Evolutionary conservation across 2,888 invertebrate genomes (phyloP), one percentile per base, ranked within the genome.

Genomic region (Hydriomena furcata): DNA sequence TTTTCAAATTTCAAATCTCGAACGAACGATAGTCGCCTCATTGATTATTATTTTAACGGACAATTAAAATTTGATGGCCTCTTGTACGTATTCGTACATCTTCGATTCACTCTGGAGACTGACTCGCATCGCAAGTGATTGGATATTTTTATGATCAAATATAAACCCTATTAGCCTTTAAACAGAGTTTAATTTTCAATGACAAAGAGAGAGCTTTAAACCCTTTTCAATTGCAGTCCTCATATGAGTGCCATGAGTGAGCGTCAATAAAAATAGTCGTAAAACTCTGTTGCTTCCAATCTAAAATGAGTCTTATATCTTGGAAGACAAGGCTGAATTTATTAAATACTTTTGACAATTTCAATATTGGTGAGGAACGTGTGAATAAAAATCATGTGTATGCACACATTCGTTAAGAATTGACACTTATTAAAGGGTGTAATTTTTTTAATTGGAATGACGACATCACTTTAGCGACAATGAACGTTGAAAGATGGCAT

Each of bases 381-480:
- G 89, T 87, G 86, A 88, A 85, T 87, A 85, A 88, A 88, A 90
- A 90, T 90, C 88, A 86, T 86, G 76, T 82, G 83, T 85, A 85
- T 82, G 84, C 88, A 88, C 88, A 84, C 89, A 88, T 90, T 89
- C 84, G 87, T 90, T 90, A 88, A 83, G 85, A 87, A 89, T 88
- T 90, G 90, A 89, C 90, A 90, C 89, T 87, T 89, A 88, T 88
- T 88, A 89, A 88, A 75, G 80, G 83, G 82, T 82, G 85, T 88
- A 86, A 86, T 87, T 86, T 87, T 86, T 89, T 89, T 87, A 89
- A 90, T 90, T 90, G 88, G 86, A 76, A 83, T 89, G 89, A 89
- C 90, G 86, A 83, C 88, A 90, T 85, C 82, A 65, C 79, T 85
- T 81, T 82, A 80, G 82, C 68, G 68, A 65, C 72, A 76, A 68